Evolutionary conservation across 2,113 vertebrate species (phyloP), one percentile per base, ranked within the genome.

Genomic region (Speoplatyrhinus poulsoni): DNA sequence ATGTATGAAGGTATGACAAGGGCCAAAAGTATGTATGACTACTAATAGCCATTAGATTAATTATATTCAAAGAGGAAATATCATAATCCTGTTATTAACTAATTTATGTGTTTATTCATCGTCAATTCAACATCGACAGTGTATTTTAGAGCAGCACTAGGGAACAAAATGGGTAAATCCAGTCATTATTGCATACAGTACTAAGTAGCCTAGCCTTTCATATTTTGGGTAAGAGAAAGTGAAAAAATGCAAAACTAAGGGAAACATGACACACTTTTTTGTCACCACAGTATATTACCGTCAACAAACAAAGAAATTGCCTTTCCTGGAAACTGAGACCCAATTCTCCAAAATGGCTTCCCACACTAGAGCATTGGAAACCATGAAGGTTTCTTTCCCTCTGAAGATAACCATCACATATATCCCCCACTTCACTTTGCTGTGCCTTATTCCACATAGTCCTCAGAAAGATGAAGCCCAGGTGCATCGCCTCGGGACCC

Each of bases 401-500:
- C 76, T 80, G 46, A 26, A 79, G 87, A 92, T 90, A 87, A 90
- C 71, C 82, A 85, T 88, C 85, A 59, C 41, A 73, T 87, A 74
- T 80, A 79, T 79, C 79, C 80, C 81, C 73, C 73, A 78, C 82
- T 88, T 82, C 82, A 88, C 82, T 87, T 85, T 81, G 65, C 81
- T 72, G 72, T 33, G 82, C 86, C 64, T 83, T 80, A 82, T 80
- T 85, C 81, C 89, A 84, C 85, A 88, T 87, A 83, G 78, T 84
- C 75, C 74, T 67, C 62, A 72, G 73, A 83, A 69, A 91, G 89
- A 90, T 85, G 85, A 87, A 89, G 89, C 79, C 92, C 91, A 93
- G 89, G 91, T 93, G 90, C 88, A 90, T 89, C 69, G 89, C 90
- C 91, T 90, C 85, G 62, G 90, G 91, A 91, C 81, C 70, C 68